Base-by-base conservation (phyloP, 2,113 vertebrate genomes). In the Geothlypis trichas region DNA sequence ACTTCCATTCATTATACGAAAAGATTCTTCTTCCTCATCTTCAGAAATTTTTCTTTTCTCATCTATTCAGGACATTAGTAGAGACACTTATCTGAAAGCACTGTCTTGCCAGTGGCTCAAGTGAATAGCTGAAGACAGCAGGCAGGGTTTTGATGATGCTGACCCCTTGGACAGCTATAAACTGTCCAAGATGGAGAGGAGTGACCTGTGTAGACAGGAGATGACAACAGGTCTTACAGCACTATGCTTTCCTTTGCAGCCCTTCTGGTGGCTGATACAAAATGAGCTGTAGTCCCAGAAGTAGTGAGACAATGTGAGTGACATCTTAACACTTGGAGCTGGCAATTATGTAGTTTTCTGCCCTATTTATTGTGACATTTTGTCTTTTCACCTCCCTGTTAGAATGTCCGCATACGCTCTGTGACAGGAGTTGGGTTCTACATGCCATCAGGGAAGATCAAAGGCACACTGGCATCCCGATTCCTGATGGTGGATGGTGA, bases 401-500 rank as follows among this genome's bases (percentile, higher is more conserved):
- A 99, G 99, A 98, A 99, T 82, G 97, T 99, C 72, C 98, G 99
- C 28, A 93, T 98, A 84, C 98, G 99, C 76, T 98, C 97, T 2
- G 98, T 99, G 79, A 98, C 97, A 69, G 99, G 99, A 23, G 69
- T 98, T 17, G 99, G 99, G 66, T 98, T 99, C 90, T 97, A 95
- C 62, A 95, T 98, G 98, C 98, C 98, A 19, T 96, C 96, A 44
- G 99, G 99, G 31, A 98, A 97, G 91, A 96, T 99, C 51, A 98
- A 96, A 58, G 99, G 99, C 41, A 98, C 97, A 0, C 15, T 99
- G 88, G 97, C 98, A 63, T 98, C 98, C 22, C 99, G 98, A 78
- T 99, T 99, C 98, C 98, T 99, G 96, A 98, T 99, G 98, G 98
- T 99, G 13, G 99, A 99, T 74, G 99, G 99, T 69, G 99, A 99